Conservation (phyloP, 64 coral and sea anemone species). For the Pocillopora damicornis region DNA sequence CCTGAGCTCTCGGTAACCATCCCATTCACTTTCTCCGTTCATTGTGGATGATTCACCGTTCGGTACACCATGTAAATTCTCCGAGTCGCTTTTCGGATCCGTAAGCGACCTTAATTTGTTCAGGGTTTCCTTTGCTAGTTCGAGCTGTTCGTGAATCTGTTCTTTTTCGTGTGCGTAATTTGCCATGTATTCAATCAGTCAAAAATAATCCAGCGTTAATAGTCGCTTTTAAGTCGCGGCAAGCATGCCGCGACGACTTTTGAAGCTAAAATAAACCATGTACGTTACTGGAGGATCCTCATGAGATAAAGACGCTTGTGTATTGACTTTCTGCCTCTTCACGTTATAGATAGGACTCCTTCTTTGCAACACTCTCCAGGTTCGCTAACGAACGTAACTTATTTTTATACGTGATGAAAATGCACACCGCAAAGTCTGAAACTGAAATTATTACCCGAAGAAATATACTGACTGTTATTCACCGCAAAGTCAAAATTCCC, state of each 20-base stretch:
- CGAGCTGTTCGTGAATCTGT: slow-evolving; percentile 47
- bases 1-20: neutral
- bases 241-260: neutral
- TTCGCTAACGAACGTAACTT: neutral
- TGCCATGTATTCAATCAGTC: slow-evolving; percentile 6
- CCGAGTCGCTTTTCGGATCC: neutral
- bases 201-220: neutral
- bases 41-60: neutral
- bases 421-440: neutral
- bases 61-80: neutral
- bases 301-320: neutral
- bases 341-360: neutral
- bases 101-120: slow-evolving; percentile 25
- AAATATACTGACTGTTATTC: slow-evolving; percentile 24
- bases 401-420: neutral
- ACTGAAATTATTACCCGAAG: neutral
- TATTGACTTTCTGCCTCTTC: neutral
- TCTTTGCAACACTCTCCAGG: neutral
- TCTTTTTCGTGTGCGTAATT: slow-evolving; percentile 42
- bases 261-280: neutral
- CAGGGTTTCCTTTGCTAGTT: slow-evolving; percentile 43
- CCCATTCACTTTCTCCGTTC: slow-evolving; percentile 1
- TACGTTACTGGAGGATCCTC: neutral
- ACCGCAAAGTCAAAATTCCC: neutral
- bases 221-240: neutral